Evolutionary conservation across 2,888 invertebrate species (phyloP), one percentile per base, ranked within the genome.

Genomic region (Archips xylosteana): DNA sequence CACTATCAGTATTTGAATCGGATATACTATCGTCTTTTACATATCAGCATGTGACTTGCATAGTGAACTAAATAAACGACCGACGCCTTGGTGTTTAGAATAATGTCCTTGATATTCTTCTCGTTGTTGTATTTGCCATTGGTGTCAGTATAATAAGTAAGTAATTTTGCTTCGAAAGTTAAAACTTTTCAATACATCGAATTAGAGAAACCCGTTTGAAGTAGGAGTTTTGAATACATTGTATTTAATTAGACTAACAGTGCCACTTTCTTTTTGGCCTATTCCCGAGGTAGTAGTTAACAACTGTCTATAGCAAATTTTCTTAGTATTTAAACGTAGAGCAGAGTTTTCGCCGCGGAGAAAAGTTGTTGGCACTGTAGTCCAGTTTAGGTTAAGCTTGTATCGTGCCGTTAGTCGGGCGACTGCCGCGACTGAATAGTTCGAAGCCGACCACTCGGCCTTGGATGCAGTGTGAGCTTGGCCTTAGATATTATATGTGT

Each of bases 21-120:
- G 87, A 86, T 88, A 78, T 87, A 90, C 88, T 89, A 87, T 90
- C 88, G 83, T 90, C 86, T 89, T 87, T 90, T 92, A 94, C 94
- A 94, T 94, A 94, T 94, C 94, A 94, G 89, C 87, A 88, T 89
- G 92, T 92, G 93, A 92, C 92, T 92, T 92, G 90, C 87, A 85
- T 91, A 92, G 89, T 86, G 85, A 88, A 88, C 85, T 88, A 86
- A 86, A 85, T 78, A 86, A 86, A 83, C 85, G 86, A 88, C 82
- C 81, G 83, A 84, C 87, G 87, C 89, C 87, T 88, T 87, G 82
- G 83, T 89, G 87, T 85, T 86, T 87, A 86, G 82, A 78, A 77
- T 86, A 85, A 85, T 85, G 81, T 83, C 84, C 83, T 87, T 83
- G 82, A 87, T 71, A 72, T 80, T 86, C 84, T 85, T 89, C 85